phyloP scores from a whole-genome alignment of 2,888 invertebrate genomes.

The Mythimna vitellina region DNA sequence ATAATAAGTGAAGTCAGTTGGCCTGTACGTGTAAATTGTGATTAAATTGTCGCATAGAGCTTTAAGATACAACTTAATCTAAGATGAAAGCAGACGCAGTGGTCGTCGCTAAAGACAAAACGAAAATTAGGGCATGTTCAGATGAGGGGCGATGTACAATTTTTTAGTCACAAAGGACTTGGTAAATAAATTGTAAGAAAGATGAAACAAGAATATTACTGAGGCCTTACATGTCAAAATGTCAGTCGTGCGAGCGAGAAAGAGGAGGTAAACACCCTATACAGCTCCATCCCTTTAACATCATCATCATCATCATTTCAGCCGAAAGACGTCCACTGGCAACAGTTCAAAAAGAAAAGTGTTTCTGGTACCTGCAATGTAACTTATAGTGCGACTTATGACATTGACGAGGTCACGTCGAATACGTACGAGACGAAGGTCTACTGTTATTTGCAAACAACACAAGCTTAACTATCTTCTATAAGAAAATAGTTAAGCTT shows the following conservation, averaged over 20 bases:
- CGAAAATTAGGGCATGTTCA: neutral
- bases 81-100: neutral
- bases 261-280: no score
- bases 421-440: neutral
- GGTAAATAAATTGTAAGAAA: neutral
- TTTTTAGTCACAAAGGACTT: neutral
- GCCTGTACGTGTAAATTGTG: neutral
- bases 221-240: no score
- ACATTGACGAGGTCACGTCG: neutral
- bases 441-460: no score
- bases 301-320: no score
- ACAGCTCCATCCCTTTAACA: no score
- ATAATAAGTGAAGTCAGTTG: slow-evolving; percentile 4
- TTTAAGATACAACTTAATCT: neutral
- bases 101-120: neutral
- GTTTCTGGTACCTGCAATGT: neutral
- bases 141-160: no score
- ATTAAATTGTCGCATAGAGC: neutral
- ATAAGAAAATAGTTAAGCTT: no score
- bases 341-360: neutral
- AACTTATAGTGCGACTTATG: neutral
- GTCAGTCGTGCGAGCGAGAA: no score
- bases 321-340: no score
- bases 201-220: neutral
- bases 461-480: no score